A percentile compares a stretch with the other conserved stretches of the same genome.
Conservation (phyloP, 1,140 invertebrate genomes). For the Zaprionus taronus region DNA sequence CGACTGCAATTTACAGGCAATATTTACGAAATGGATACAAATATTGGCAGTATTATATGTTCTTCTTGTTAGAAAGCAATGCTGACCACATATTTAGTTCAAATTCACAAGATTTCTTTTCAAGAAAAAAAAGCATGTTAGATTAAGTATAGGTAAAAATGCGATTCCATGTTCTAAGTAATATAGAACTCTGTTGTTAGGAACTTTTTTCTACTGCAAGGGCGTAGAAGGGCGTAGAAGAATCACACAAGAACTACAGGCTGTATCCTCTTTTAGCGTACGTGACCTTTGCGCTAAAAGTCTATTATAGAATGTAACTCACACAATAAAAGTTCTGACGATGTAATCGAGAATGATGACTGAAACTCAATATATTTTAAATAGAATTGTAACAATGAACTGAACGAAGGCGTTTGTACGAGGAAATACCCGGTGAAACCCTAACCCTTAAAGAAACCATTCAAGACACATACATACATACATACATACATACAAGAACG, state of each 20-base stretch:
- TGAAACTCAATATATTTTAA: slow-evolving; percentile 76
- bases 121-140: no score
- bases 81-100: no score
- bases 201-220: background rate
- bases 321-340: slow-evolving; percentile 5
- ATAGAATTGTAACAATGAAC: slow-evolving; percentile 80
- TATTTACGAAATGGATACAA: no score
- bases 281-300: slow-evolving; percentile 75
- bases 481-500: background rate
- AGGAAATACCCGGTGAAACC: background rate
- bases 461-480: background rate
- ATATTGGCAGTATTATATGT: no score
- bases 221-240: slow-evolving; percentile 17
- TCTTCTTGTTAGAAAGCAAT: no score
- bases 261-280: slow-evolving; percentile 32
- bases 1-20: no score
- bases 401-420: slow-evolving; percentile 30
- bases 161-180: no score
- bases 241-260: slow-evolving; percentile 21
- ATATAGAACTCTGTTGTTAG: no score
- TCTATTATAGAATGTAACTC: slow-evolving; percentile 60
- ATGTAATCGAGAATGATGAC: slow-evolving; percentile 34
- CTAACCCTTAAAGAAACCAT: background rate
- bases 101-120: no score
- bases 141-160: no score